phyloP scores from a whole-genome alignment of 2,888 invertebrate species.

The Pediacus dermestoides region DNA sequence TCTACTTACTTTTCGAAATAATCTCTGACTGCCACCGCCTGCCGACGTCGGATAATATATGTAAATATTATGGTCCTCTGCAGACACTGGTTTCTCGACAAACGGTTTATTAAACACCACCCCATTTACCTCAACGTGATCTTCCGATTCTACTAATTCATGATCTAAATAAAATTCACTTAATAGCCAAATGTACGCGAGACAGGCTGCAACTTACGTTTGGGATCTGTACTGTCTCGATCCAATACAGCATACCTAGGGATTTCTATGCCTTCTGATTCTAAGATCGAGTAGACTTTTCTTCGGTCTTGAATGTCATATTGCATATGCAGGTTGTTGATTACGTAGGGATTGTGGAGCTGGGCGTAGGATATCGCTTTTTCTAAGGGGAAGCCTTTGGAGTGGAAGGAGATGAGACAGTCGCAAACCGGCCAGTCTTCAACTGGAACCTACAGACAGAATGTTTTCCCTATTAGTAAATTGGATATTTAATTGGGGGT shows the following conservation, averaged over 20 bases:
- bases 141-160: conserved; percentile 90
- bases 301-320: conserved; percentile 94
- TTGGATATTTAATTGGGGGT: conserved; percentile 1
- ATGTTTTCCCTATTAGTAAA: background rate
- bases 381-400: conserved; percentile 96
- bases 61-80: conserved; percentile 99
- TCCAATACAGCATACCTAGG: conserved; percentile 96
- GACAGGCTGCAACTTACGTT: conserved; percentile 59
- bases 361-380: conserved; percentile 97
- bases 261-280: conserved; percentile 93
- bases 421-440: conserved; percentile 98
- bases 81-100: conserved; percentile 98
- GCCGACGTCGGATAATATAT: conserved; percentile 99
- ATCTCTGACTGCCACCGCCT: conserved; percentile 94
- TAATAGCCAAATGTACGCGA: too few relatives aligned
- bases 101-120: conserved; percentile 96
- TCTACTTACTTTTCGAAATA: conserved; percentile 92
- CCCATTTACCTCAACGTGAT: conserved; percentile 96
- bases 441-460: conserved; percentile 73
- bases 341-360: conserved; percentile 89
- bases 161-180: conserved; percentile 64
- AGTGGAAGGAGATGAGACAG: conserved; percentile 97
- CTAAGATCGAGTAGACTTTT: conserved; percentile 91
- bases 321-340: conserved; percentile 98
- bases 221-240: conserved; percentile 87